Evolutionary conservation across 2,888 invertebrate genomes (phyloP).

Genomic region (Ptilodon capucinus): DNA sequence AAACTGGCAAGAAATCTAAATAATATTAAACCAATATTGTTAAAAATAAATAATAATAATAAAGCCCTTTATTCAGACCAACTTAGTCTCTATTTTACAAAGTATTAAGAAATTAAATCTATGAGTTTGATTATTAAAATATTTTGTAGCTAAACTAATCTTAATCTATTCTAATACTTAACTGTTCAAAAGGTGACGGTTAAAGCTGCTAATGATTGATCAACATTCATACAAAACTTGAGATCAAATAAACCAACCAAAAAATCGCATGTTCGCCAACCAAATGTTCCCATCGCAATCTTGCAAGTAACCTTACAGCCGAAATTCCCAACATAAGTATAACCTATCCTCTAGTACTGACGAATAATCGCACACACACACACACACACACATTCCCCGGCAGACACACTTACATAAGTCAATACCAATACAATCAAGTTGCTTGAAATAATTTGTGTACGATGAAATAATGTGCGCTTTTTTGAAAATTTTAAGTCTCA

Average conservation of each 20-base stretch:
- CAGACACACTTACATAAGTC: constrained; percentile 11
- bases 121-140: too few relatives aligned
- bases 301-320: constrained; percentile 13
- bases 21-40: too few relatives aligned
- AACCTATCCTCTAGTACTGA: constrained; percentile 73
- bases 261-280: too few relatives aligned
- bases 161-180: too few relatives aligned
- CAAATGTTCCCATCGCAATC: constrained; percentile 5
- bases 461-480: constrained; percentile 26
- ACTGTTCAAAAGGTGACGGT: too few relatives aligned
- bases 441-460: constrained; percentile 23
- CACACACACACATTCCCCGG: constrained; percentile 22
- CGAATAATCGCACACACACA: constrained; percentile 56
- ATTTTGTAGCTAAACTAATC: too few relatives aligned
- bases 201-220: neutral
- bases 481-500: too few relatives aligned
- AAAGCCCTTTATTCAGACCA: too few relatives aligned
- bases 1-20: too few relatives aligned
- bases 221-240: neutral
- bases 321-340: constrained; percentile 30
- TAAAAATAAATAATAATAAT: too few relatives aligned
- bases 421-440: constrained; percentile 7
- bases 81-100: too few relatives aligned
- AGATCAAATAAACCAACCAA: constrained; percentile 9
- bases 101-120: too few relatives aligned